Evolutionary conservation across 53 echinoderm and acorn worm species (phyloP), one percentile per base, ranked within the genome.

Genomic region (Luidia sarsii): DNA sequence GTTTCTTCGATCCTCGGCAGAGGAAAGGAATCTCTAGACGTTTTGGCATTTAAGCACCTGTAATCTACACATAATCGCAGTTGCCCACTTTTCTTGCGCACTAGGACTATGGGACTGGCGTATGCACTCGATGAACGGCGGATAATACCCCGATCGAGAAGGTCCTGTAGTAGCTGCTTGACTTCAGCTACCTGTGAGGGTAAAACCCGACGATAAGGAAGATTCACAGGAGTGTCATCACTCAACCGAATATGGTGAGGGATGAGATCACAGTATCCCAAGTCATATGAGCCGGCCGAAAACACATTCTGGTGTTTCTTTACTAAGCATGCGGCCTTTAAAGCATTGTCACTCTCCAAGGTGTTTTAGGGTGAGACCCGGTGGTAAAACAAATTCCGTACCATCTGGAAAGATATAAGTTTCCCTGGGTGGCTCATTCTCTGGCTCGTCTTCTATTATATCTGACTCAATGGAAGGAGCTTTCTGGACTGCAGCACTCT

Each of bases 11-110:
- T 75, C 3, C 59, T 49, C 1, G 80, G 80, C n/a, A 82, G 69
- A 6, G 80, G 89, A 54, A 89, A 84, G 1, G 83, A 89, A 28
- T 89, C 79, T 37, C 50, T 46, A 46, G 8, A 14, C 8, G 46
- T 46, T 46, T 46, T 46, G 8, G 46, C 8, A 14, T 46, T 46
- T 8, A 46, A 14, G 8, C 8, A 46, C 46, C 46, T 46, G 46
- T 46, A 46, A 46, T 46, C 46, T 10, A 46, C 46, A 14, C 46
- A 46, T 15, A 46, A 14, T 46, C 46, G 46, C 8, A 46, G 46
- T 46, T 46, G 46, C 46, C 46, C 46, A 46, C 15, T 46, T 46
- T 46, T 46, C 46, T 46, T 46, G 8, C 8, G 46, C 8, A 46
- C 46, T 10, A 46, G 46, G 8, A 46, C 46, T 8, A 46, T 46